Percentiles rank a stretch among this genome's conserved stretches.
These are phyloP conservation scores for Anneissia japonica DNA, from an alignment of 35 echinoderm and acorn worm species.

Conservation along the genomic window DNA sequence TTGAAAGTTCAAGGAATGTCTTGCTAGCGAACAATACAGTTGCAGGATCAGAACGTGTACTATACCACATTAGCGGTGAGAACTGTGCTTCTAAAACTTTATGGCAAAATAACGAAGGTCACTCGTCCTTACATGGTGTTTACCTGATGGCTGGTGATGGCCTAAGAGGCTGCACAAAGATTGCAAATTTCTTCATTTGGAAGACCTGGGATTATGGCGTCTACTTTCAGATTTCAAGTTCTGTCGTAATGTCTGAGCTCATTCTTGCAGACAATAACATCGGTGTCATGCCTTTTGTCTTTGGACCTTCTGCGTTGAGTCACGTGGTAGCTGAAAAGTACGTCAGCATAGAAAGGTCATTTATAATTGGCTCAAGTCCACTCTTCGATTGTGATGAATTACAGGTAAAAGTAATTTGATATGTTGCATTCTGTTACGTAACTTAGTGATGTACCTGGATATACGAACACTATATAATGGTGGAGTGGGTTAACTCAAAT, in stretches of 20 bases:
- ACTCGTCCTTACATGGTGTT: slow-evolving; percentile 19
- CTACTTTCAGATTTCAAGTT: slow-evolving; percentile 10
- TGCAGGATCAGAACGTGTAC: slow-evolving; percentile 23
- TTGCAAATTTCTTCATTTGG: slow-evolving; percentile 26
- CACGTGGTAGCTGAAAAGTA: slow-evolving; percentile 12
- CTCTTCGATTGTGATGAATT: slow-evolving; percentile 5
- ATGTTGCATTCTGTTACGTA: too few relatives aligned
- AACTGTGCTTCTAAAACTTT: not conserved
- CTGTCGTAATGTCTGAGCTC: not conserved
- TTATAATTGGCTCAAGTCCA: slow-evolving; percentile 30
- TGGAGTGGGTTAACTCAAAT: too few relatives aligned
- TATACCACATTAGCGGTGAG: slow-evolving; percentile 20
- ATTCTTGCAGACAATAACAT: slow-evolving; percentile 17
- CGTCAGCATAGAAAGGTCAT: slow-evolving; percentile 9
- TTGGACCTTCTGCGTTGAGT: not conserved
- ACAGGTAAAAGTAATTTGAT: not conserved
- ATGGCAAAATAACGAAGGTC: slow-evolving; percentile 23
- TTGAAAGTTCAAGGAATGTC: not conserved
- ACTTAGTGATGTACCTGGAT: too few relatives aligned
- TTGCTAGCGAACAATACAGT: slow-evolving; percentile 25
- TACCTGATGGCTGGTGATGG: slow-evolving; percentile 11
- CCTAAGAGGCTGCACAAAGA: slow-evolving; percentile 7
- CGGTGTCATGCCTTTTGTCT: slow-evolving; percentile 7
- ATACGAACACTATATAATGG: too few relatives aligned
- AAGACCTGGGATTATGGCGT: slow-evolving; percentile 35